A percentile compares a stretch with the other conserved stretches of the same genome.
phyloP scores from a whole-genome alignment of 1,140 invertebrate species.

The Cydia strobilella region DNA sequence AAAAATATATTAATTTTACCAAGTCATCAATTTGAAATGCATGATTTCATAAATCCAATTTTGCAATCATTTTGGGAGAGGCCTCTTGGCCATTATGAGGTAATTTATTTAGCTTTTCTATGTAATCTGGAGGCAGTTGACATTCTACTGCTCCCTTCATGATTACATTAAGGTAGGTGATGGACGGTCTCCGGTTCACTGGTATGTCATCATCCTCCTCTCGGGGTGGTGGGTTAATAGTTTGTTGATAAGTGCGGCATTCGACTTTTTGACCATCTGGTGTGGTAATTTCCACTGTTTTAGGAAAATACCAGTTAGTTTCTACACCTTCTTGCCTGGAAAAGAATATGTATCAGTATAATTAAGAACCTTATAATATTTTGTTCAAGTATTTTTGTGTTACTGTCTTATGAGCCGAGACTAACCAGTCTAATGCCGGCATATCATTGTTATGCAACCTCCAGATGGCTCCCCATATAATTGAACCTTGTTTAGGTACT shows the following conservation, averaged over 20 bases:
- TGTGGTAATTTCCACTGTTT: constrained; percentile 82
- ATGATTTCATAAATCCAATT: constrained; percentile 45
- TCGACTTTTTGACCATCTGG: constrained; percentile 74
- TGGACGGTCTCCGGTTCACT: constrained; percentile 83
- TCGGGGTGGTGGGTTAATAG: constrained; percentile 69
- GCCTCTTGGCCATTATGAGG: constrained; percentile 68
- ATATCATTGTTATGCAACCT: constrained; percentile 84
- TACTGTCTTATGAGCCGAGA: background rate
- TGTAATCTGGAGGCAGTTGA: constrained; percentile 79
- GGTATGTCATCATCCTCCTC: constrained; percentile 73
- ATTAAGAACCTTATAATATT: too few species aligned
- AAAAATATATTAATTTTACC: background rate
- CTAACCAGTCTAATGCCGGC: constrained; percentile 84
- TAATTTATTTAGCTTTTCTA: constrained; percentile 64
- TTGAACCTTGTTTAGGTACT: constrained; percentile 78
- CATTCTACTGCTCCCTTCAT: constrained; percentile 86
- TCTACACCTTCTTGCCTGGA: constrained; percentile 89
- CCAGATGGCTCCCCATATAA: constrained; percentile 91
- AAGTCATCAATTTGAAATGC: background rate
- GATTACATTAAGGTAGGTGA: constrained; percentile 84
- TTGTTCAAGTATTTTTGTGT: background rate
- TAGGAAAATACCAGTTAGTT: constrained; percentile 84
- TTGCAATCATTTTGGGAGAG: constrained; percentile 62
- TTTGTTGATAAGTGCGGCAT: constrained; percentile 86
- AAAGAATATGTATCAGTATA: background rate